These are phyloP conservation scores for Cactoblastis cactorum DNA, from an alignment of 2,888 invertebrate species.

Conservation along the genomic window DNA sequence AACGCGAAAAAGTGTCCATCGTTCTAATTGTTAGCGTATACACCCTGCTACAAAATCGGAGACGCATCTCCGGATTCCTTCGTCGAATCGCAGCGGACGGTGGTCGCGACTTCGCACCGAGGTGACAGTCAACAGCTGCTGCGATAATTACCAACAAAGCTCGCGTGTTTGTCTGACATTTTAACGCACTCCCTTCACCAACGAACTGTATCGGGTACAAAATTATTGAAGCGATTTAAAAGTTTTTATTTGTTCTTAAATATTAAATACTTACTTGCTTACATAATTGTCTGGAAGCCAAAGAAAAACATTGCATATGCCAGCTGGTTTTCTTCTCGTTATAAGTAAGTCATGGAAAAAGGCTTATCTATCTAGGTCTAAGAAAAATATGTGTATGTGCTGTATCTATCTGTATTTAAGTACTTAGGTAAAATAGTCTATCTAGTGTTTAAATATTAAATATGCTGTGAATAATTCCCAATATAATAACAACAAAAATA, in stretches of 20 bases:
- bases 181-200: slow-evolving; percentile 49
- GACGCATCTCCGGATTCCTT: slow-evolving; percentile 47
- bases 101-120: slow-evolving; percentile 77
- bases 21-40: slow-evolving; percentile 25
- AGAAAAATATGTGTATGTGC: too few relatives aligned
- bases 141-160: slow-evolving; percentile 75
- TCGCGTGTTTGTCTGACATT: slow-evolving; percentile 52
- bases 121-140: slow-evolving; percentile 71
- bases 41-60: slow-evolving; percentile 36
- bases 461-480: too few relatives aligned
- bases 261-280: not conserved
- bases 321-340: too few relatives aligned
- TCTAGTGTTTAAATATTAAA: too few relatives aligned
- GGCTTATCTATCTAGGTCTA: too few relatives aligned
- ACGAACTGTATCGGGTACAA: slow-evolving; percentile 38
- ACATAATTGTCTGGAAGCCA: not conserved
- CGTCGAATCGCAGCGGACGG: slow-evolving; percentile 68
- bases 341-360: too few relatives aligned
- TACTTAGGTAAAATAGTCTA: too few relatives aligned
- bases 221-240: slow-evolving; percentile 21
- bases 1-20: slow-evolving; percentile 51
- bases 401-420: too few relatives aligned
- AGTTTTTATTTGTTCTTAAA: not conserved
- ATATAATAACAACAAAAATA: too few relatives aligned
- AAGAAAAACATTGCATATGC: too few relatives aligned